A percentile compares a stretch with the other conserved stretches of the same genome.
Evolutionary conservation across 2,113 vertebrate genomes (phyloP).

Genomic region (Mastomys coucha): DNA sequence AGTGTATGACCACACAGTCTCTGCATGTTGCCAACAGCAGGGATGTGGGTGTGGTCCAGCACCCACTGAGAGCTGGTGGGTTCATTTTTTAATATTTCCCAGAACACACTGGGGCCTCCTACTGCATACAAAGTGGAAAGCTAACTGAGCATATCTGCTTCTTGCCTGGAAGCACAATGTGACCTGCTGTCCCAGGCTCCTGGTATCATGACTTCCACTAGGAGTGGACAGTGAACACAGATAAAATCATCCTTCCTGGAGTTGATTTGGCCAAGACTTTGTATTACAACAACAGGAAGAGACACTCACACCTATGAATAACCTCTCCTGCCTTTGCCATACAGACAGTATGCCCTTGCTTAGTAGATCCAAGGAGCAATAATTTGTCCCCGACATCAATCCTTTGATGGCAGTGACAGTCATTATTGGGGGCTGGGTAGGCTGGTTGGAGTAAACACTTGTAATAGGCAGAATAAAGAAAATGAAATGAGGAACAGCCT

Average conservation of each 20-base stretch:
- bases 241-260: not conserved
- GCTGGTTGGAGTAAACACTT: not conserved
- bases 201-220: not conserved
- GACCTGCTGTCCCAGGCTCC: not conserved
- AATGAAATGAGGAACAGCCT: not conserved
- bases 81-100: too few species aligned
- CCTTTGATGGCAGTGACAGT: not conserved
- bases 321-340: not conserved
- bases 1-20: not conserved
- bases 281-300: not conserved
- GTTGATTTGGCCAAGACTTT: not conserved
- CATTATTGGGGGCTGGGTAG: too few species aligned
- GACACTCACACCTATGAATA: not conserved
- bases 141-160: too few species aligned
- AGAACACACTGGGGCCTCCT: not conserved
- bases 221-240: not conserved
- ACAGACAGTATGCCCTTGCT: not conserved
- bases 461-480: not conserved
- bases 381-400: not conserved
- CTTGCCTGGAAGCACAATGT: not conserved
- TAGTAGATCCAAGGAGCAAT: not conserved
- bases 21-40: not conserved
- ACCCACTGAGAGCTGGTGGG: too few species aligned
- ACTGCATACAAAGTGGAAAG: not conserved
- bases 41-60: not conserved